Percentiles rank a stretch among this genome's conserved stretches.
Evolutionary conservation across 2,888 invertebrate species (phyloP).

Genomic region (Poecilobothrus nobilitatus): DNA sequence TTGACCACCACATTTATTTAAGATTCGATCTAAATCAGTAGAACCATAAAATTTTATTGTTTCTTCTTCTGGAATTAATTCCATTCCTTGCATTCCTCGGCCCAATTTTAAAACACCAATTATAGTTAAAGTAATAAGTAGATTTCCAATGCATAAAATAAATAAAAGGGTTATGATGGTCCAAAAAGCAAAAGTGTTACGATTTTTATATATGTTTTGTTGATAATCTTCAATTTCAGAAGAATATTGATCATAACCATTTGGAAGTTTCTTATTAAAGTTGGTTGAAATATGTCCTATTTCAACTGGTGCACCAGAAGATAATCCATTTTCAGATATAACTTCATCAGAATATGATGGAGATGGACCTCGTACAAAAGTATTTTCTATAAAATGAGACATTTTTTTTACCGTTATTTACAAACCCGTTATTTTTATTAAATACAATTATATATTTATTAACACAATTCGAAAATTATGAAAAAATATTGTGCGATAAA

Average conservation of each 20-base stretch:
- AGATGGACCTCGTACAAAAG: slow-evolving; percentile 39
- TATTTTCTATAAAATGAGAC: slow-evolving; percentile 34
- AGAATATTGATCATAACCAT: slow-evolving; percentile 26
- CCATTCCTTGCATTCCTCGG: slow-evolving; percentile 77
- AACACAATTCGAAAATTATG: too few species aligned
- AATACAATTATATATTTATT: too few species aligned
- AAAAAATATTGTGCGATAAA: too few species aligned
- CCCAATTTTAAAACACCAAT: slow-evolving; percentile 71
- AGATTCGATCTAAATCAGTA: slow-evolving; percentile 68
- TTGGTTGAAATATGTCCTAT: slow-evolving; percentile 25
- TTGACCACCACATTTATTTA: slow-evolving; percentile 58
- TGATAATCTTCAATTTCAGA: slow-evolving; percentile 26
- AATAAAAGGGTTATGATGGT: slow-evolving; percentile 61
- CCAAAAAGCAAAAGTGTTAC: slow-evolving; percentile 66
- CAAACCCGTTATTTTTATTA: too few species aligned
- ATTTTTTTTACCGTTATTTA: neutral
- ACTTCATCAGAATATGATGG: slow-evolving; percentile 41
- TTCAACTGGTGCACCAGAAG: slow-evolving; percentile 23
- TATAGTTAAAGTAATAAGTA: slow-evolving; percentile 70
- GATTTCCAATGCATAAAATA: slow-evolving; percentile 67
- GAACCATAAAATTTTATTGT: slow-evolving; percentile 70
- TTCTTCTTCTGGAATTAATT: slow-evolving; percentile 64
- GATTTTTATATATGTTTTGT: slow-evolving; percentile 10
- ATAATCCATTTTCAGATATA: slow-evolving; percentile 36
- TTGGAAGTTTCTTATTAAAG: slow-evolving; percentile 30